A percentile compares a stretch with the other conserved stretches of the same genome.
Conservation (phyloP, 2,797 vertebrate species). For the Poeciliopsis infans region DNA sequence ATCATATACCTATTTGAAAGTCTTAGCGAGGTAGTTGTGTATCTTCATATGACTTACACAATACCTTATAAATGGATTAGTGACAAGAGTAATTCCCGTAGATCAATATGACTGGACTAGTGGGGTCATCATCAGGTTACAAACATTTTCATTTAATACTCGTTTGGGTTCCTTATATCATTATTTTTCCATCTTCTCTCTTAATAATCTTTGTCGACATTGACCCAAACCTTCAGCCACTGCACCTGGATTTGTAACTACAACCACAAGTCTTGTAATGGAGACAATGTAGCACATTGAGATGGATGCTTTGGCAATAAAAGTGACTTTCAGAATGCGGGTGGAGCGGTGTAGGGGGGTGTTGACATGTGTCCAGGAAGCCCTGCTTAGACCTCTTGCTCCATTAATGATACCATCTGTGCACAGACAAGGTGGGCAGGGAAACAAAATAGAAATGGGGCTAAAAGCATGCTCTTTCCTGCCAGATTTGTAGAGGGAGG, state of each 20-base stretch:
- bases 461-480: slow-evolving; percentile 40
- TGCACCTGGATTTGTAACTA: slow-evolving; percentile 27
- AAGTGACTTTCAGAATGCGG: slow-evolving; percentile 65
- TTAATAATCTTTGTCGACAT: slow-evolving; percentile 4
- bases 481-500: slow-evolving; percentile 30
- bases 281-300: slow-evolving; percentile 44
- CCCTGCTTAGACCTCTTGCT: slow-evolving; percentile 55
- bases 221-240: slow-evolving; percentile 24
- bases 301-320: slow-evolving; percentile 63
- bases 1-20: not conserved
- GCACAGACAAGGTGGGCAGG: slow-evolving; percentile 58
- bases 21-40: not conserved
- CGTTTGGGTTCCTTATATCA: not conserved
- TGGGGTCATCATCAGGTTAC: slow-evolving; percentile 14
- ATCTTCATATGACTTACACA: not conserved
- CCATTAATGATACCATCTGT: slow-evolving; percentile 74
- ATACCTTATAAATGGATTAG: slow-evolving; percentile 19
- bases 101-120: slow-evolving; percentile 56
- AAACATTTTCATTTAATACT: not conserved
- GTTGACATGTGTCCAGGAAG: slow-evolving; percentile 71
- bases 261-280: slow-evolving; percentile 27
- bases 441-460: slow-evolving; percentile 53
- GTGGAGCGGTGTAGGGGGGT: slow-evolving; percentile 31
- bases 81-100: slow-evolving; percentile 25
- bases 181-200: not conserved